Evolutionary conservation across 1,140 invertebrate species (phyloP).

Genomic region (Drosophila sturtevanti): DNA sequence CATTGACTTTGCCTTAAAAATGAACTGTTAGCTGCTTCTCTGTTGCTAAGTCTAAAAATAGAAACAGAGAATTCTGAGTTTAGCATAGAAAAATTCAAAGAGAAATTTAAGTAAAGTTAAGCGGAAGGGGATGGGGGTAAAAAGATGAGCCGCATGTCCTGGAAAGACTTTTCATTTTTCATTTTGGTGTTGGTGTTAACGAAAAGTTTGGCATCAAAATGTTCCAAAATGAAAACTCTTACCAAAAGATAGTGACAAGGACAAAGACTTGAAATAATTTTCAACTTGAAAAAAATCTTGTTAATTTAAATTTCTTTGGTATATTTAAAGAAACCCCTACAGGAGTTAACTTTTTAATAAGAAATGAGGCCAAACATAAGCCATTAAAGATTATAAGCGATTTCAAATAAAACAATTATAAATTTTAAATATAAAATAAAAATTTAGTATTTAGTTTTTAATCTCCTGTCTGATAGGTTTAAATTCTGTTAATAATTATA

Average conservation of each 20-base stretch:
- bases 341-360: too few species aligned
- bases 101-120: neutral
- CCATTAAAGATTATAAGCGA: too few species aligned
- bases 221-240: neutral
- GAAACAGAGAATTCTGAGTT: slow-evolving; percentile 11
- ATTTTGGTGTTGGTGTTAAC: neutral
- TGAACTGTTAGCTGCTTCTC: slow-evolving; percentile 7
- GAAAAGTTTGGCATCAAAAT: neutral
- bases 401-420: too few species aligned
- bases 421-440: too few species aligned
- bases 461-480: too few species aligned
- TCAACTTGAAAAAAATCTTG: neutral
- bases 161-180: neutral
- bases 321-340: too few species aligned
- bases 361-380: too few species aligned
- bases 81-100: neutral
- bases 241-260: neutral
- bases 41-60: slow-evolving; percentile 58
- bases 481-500: too few species aligned
- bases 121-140: neutral
- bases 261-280: neutral
- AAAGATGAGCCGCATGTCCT: neutral
- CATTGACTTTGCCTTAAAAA: slow-evolving; percentile 31
- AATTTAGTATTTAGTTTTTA: too few species aligned
- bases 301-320: too few species aligned